These are phyloP conservation scores for Metridium senile DNA, from an alignment of 92 coral and sea anemone species.

Conservation along the genomic window DNA sequence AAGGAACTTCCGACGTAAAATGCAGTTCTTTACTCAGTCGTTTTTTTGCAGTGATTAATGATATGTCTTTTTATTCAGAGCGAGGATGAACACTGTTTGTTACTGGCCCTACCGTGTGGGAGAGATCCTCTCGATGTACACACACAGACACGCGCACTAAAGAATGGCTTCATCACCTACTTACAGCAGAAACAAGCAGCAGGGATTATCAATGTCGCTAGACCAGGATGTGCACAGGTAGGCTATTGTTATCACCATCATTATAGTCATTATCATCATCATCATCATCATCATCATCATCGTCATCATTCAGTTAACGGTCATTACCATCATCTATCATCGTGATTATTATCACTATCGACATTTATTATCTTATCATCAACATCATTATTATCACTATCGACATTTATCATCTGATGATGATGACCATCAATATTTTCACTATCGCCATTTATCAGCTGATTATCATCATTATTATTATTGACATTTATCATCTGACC, in stretches of 20 bases:
- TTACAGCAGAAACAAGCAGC: constrained; percentile 97
- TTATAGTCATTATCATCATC: not conserved
- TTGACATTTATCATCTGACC: not conserved
- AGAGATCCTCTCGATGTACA: constrained; percentile 97
- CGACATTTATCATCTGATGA: not conserved
- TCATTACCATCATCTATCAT: not conserved
- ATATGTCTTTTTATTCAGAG: constrained; percentile 57
- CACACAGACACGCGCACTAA: constrained; percentile 93
- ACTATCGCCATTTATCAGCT: not conserved
- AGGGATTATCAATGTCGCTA: constrained; percentile 93
- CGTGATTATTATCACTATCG: not conserved
- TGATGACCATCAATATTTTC: not conserved
- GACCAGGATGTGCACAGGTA: constrained; percentile 95
- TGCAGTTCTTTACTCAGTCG: no score
- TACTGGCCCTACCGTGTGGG: constrained; percentile 96
- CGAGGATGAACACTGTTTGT: constrained; percentile 84
- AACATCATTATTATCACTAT: not conserved
- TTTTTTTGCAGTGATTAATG: no score
- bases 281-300: not conserved
- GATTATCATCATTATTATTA: not conserved
- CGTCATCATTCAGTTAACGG: not conserved
- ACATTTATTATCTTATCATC: not conserved
- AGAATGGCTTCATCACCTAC: constrained; percentile 92
- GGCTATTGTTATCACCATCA: not conserved
- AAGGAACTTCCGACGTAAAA: no score